phyloP scores from a whole-genome alignment of 2,113 vertebrate genomes.

The Oreochromis aureus region DNA sequence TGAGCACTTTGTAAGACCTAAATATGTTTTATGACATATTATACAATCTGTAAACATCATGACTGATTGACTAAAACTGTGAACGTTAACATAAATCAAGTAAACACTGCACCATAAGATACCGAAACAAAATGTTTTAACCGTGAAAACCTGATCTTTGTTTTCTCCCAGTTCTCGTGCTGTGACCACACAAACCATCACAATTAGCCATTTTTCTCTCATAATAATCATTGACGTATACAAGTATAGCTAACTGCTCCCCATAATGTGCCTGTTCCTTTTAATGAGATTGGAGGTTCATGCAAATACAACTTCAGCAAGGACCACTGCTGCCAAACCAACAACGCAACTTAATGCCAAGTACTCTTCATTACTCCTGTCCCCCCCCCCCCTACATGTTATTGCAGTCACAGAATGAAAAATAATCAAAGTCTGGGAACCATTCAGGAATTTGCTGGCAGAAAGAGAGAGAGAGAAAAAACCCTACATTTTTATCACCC shows the following conservation, averaged over 20 bases:
- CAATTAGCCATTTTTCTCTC: not conserved
- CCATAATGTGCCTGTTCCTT: not conserved
- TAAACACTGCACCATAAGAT: not conserved
- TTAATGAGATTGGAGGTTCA: constrained; percentile 28
- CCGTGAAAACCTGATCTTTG: not conserved
- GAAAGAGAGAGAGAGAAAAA: not conserved
- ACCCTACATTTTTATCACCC: not conserved
- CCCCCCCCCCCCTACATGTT: not conserved
- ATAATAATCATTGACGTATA: not conserved
- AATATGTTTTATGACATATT: not conserved
- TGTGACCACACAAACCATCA: not conserved
- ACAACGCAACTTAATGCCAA: not conserved
- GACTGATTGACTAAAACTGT: not conserved
- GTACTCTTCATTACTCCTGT: not conserved
- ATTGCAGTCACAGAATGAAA: constrained; percentile 27
- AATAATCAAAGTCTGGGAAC: constrained; percentile 49
- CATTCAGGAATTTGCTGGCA: constrained; percentile 48
- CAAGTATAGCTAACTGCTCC: not conserved
- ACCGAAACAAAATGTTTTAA: not conserved
- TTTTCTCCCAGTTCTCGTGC: not conserved
- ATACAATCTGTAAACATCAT: not conserved
- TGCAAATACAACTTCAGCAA: constrained; percentile 22
- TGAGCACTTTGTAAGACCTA: not conserved
- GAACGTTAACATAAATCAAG: not conserved
- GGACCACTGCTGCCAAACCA: constrained; percentile 8